Conservation (phyloP, 2,797 vertebrate species). For the Ceryle rudis region DNA sequence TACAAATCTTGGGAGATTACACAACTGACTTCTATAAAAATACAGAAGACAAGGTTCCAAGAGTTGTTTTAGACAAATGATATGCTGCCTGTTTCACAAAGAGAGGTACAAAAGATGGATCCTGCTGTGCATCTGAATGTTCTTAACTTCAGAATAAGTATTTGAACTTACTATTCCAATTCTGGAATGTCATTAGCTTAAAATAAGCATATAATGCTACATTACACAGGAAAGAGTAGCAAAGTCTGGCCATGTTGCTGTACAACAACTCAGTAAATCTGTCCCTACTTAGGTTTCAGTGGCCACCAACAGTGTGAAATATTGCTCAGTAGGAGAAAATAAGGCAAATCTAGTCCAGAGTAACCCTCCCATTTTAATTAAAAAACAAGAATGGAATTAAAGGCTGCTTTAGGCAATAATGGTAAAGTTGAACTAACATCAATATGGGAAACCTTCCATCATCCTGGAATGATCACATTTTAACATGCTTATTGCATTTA, state of each 20-base stretch:
- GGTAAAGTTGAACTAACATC: constrained; percentile 21
- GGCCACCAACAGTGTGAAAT: constrained; percentile 46
- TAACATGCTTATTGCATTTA: background rate
- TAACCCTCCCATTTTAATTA: constrained; percentile 19
- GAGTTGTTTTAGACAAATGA: background rate
- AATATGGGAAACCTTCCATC: background rate
- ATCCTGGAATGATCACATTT: background rate
- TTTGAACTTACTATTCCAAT: background rate
- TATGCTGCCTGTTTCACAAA: background rate
- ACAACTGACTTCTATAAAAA: background rate
- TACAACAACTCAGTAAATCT: constrained; percentile 28
- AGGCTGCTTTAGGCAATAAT: constrained; percentile 23
- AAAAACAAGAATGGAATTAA: constrained; percentile 42
- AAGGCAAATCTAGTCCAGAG: constrained; percentile 19
- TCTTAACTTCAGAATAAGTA: background rate
- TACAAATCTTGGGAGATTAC: background rate
- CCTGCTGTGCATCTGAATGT: background rate
- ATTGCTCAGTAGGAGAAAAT: constrained; percentile 44
- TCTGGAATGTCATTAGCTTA: background rate
- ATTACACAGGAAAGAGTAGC: background rate
- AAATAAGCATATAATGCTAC: background rate
- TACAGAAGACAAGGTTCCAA: background rate
- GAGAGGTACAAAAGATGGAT: background rate
- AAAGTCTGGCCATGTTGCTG: background rate
- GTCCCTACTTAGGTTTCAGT: constrained; percentile 35